phyloP scores from a whole-genome alignment of 1,140 invertebrate genomes.

The Trachymyrmex cornetzi region DNA sequence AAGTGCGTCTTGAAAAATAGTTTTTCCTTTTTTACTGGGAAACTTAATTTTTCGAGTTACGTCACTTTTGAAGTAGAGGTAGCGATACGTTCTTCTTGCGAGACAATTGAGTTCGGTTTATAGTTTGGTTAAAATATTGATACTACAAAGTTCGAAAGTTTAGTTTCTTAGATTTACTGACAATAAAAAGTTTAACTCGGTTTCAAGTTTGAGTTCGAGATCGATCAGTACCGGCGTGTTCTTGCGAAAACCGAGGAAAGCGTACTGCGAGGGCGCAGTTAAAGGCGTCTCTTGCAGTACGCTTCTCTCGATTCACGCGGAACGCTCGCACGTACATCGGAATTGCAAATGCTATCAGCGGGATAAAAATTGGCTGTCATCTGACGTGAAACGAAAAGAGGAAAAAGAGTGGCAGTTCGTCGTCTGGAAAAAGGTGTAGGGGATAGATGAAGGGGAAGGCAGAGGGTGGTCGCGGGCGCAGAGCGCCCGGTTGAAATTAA shows the following conservation, averaged over 20 bases:
- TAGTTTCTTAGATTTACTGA: background rate
- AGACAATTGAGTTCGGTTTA: background rate
- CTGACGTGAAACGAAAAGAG: slow-evolving; percentile 77
- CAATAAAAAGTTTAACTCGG: background rate
- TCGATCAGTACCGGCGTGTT: slow-evolving; percentile 18
- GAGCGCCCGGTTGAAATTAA: slow-evolving; percentile 22
- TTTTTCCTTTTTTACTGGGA: too few relatives aligned
- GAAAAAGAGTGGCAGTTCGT: slow-evolving; percentile 34
- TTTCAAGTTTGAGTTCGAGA: background rate
- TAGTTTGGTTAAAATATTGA: slow-evolving; percentile 1
- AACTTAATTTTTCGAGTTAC: too few relatives aligned
- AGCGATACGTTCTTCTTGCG: background rate
- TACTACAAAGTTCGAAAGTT: background rate
- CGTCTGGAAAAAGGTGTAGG: background rate
- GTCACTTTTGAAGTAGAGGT: too few relatives aligned
- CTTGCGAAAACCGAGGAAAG: slow-evolving; percentile 1
- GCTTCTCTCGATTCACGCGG: slow-evolving; percentile 39
- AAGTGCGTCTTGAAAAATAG: too few relatives aligned
- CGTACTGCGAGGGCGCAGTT: background rate
- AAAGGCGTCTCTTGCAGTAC: background rate
- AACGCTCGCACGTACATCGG: slow-evolving; percentile 73
- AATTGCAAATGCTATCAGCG: slow-evolving; percentile 86
- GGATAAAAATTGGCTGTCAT: slow-evolving; percentile 87
- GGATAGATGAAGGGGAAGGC: background rate
- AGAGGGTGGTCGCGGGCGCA: too few relatives aligned